Conservation (phyloP, 1,140 invertebrate genomes). For the Arion vulgaris region DNA sequence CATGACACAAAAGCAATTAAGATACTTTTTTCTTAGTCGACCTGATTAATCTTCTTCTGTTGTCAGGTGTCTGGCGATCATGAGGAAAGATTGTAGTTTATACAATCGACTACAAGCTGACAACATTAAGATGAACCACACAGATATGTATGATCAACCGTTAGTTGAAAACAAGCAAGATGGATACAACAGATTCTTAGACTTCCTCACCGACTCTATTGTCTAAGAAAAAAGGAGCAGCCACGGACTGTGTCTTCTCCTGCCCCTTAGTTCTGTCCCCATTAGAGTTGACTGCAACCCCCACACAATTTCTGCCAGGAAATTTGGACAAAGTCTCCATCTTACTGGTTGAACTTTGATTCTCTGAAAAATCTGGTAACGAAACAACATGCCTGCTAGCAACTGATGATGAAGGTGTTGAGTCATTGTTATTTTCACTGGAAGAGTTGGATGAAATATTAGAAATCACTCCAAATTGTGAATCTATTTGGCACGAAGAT, state of each 20-base stretch:
- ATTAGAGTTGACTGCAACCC: neutral
- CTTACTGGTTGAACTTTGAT: neutral
- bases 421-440: neutral
- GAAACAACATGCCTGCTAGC: neutral
- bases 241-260: neutral
- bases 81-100: no score
- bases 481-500: neutral
- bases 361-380: neutral
- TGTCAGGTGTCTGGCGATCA: no score
- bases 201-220: conserved; percentile 59
- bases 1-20: no score
- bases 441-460: neutral
- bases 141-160: neutral
- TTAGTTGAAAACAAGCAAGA: neutral
- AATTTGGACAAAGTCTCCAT: neutral
- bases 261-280: neutral
- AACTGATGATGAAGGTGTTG: neutral
- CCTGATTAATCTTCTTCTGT: no score
- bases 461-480: neutral
- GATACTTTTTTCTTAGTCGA: no score
- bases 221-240: conserved; percentile 50
- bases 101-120: no score
- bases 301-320: neutral
- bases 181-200: neutral
- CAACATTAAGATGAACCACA: neutral